phyloP scores from a whole-genome alignment of 2,797 vertebrate species.

The Denticeps clupeoides region DNA sequence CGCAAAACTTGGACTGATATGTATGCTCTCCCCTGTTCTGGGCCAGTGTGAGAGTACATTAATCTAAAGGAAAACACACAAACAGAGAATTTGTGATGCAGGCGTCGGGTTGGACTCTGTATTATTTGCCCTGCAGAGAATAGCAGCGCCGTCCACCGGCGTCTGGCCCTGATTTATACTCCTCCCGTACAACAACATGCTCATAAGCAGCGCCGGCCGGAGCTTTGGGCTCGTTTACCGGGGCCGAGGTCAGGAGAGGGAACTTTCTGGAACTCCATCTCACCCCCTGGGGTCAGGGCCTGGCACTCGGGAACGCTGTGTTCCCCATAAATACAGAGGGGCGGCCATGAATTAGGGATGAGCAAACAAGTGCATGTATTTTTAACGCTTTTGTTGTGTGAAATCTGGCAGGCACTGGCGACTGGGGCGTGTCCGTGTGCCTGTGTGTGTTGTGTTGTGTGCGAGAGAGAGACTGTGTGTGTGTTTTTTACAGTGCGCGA shows the following conservation, averaged over 20 bases:
- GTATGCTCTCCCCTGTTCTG: too few relatives aligned
- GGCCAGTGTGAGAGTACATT: too few relatives aligned
- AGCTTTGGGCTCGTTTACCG: conserved; percentile 47
- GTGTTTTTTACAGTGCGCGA: too few relatives aligned
- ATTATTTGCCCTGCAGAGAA: conserved; percentile 5
- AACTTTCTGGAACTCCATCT: conserved; percentile 48
- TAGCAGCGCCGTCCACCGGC: not conserved
- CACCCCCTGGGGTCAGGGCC: conserved; percentile 50
- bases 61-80: too few relatives aligned
- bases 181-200: conserved; percentile 11
- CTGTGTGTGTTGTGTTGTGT: conserved; percentile 31
- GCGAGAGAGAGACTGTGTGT: not conserved
- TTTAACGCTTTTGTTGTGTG: conserved; percentile 60
- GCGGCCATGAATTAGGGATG: conserved; percentile 67
- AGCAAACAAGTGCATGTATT: conserved; percentile 69
- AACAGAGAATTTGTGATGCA: too few relatives aligned
- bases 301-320: conserved; percentile 46
- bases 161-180: conserved; percentile 1
- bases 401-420: conserved; percentile 58
- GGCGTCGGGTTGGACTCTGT: too few relatives aligned
- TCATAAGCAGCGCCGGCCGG: conserved; percentile 28
- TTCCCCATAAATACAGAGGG: conserved; percentile 66
- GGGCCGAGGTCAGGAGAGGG: conserved; percentile 54
- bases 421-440: conserved; percentile 25
- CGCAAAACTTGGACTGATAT: too few relatives aligned